phyloP scores from a whole-genome alignment of 2,888 invertebrate genomes.

The Cecidostiba fungosa region DNA sequence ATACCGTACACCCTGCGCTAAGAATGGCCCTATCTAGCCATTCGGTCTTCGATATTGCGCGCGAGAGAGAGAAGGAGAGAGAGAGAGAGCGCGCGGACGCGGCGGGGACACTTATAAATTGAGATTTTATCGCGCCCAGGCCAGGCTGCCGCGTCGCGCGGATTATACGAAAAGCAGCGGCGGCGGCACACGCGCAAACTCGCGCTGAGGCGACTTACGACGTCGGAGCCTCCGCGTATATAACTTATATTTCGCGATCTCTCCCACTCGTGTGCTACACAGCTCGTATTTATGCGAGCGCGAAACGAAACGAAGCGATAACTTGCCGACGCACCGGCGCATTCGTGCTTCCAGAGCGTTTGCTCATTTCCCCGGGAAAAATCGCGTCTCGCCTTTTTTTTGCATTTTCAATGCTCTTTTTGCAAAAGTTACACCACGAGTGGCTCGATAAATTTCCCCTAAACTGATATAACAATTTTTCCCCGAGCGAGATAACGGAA shows the following conservation, averaged over 20 bases:
- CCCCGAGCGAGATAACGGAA: not conserved
- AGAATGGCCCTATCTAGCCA: constrained; percentile 73
- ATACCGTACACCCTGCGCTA: constrained; percentile 65
- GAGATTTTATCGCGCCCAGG: constrained; percentile 77
- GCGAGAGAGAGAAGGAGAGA: constrained; percentile 73
- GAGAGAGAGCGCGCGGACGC: constrained; percentile 68
- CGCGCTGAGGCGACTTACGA: constrained; percentile 32
- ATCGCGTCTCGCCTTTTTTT: constrained; percentile 20
- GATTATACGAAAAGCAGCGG: constrained; percentile 56
- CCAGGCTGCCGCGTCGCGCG: constrained; percentile 2
- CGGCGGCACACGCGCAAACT: constrained; percentile 15
- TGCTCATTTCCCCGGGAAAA: constrained; percentile 33
- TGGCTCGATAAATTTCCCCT: not conserved
- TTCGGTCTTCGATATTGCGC: constrained; percentile 79
- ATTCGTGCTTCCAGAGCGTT: constrained; percentile 51
- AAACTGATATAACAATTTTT: constrained; percentile 18
- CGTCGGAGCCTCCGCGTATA: constrained; percentile 21
- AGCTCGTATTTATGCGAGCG: constrained; percentile 60
- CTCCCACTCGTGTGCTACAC: too few species aligned
- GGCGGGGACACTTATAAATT: constrained; percentile 80
- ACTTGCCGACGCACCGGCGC: constrained; percentile 59
- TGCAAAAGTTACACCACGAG: not conserved
- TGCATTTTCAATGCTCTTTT: constrained; percentile 42
- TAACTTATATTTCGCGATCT: constrained; percentile 64
- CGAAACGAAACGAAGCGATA: constrained; percentile 61